phyloP scores from a whole-genome alignment of 2,113 vertebrate genomes.

The Cyanocitta stelleri region DNA sequence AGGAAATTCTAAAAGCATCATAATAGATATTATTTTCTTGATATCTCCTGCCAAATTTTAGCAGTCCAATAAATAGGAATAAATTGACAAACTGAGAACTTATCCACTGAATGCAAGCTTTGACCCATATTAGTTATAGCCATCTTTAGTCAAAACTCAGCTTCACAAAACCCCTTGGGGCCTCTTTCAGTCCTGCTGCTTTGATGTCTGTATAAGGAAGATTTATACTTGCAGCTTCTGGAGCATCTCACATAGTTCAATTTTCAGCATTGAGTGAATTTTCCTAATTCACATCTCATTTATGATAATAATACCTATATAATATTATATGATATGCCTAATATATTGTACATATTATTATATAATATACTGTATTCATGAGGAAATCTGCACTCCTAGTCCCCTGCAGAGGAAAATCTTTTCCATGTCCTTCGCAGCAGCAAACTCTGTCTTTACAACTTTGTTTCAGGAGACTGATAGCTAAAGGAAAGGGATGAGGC shows the following conservation, averaged over 20 bases:
- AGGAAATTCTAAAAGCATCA: constrained; percentile 5
- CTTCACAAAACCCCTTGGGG: neutral
- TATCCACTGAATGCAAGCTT: neutral
- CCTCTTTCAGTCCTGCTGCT: constrained; percentile 24
- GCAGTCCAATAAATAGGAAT: neutral
- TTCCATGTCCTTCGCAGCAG: neutral
- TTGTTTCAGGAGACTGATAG: neutral
- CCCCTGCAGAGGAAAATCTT: neutral
- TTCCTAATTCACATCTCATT: neutral
- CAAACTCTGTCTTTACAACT: neutral
- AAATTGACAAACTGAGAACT: neutral
- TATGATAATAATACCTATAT: neutral
- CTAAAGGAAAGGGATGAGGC: neutral
- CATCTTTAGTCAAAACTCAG: constrained; percentile 46
- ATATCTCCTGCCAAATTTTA: neutral
- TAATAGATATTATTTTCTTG: neutral
- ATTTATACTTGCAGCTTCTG: neutral
- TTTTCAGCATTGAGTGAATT: neutral
- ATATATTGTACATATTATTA: neutral
- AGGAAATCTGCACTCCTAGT: neutral
- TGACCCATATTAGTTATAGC: constrained; percentile 4
- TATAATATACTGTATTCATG: neutral
- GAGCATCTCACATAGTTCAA: neutral
- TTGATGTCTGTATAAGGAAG: constrained; percentile 61
- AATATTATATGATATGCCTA: neutral